Evolutionary conservation across 2,888 invertebrate species (phyloP).

Genomic region (Oscheius onirici): DNA sequence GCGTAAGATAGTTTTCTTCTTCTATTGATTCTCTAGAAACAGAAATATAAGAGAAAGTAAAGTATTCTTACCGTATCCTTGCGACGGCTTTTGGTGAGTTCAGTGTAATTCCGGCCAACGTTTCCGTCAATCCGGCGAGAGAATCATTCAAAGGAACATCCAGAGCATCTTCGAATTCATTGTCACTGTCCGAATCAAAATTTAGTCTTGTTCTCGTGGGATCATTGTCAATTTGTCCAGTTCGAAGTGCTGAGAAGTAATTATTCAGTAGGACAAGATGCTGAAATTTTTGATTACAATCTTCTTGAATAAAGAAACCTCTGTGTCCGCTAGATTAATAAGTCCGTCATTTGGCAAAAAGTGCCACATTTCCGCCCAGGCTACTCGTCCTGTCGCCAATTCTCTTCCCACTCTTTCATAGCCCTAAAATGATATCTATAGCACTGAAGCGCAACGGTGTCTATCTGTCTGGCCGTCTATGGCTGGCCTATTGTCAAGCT

Average conservation of each 20-base stretch:
- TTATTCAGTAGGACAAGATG: slow-evolving; percentile 10
- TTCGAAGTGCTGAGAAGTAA: slow-evolving; percentile 1
- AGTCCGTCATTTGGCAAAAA: slow-evolving; percentile 18
- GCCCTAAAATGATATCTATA: slow-evolving; percentile 26
- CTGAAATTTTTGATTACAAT: not conserved
- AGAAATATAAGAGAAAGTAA: too few relatives aligned
- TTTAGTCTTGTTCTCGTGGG: slow-evolving; percentile 4
- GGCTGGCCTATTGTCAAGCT: too few relatives aligned
- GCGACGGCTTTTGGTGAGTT: slow-evolving; percentile 27
- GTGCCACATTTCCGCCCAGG: slow-evolving; percentile 31
- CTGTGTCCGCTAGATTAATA: not conserved
- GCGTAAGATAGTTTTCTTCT: slow-evolving; percentile 38
- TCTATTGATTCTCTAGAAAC: slow-evolving; percentile 4
- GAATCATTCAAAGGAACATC: slow-evolving; percentile 34
- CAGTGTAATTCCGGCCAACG: slow-evolving; percentile 37
- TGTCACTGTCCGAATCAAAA: slow-evolving; percentile 17
- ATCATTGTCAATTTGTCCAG: not conserved
- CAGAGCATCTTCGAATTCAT: slow-evolving; percentile 38
- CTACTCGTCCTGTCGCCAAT: not conserved
- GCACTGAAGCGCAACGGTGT: too few relatives aligned
- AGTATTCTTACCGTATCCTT: too few relatives aligned
- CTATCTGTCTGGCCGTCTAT: too few relatives aligned
- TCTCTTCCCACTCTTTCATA: slow-evolving; percentile 30
- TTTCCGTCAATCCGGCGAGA: slow-evolving; percentile 30
- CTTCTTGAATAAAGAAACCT: too few relatives aligned